Base-by-base conservation (phyloP, 37 sponge, comb jelly and placozoan genomes). In the Spongilla lacustris region DNA sequence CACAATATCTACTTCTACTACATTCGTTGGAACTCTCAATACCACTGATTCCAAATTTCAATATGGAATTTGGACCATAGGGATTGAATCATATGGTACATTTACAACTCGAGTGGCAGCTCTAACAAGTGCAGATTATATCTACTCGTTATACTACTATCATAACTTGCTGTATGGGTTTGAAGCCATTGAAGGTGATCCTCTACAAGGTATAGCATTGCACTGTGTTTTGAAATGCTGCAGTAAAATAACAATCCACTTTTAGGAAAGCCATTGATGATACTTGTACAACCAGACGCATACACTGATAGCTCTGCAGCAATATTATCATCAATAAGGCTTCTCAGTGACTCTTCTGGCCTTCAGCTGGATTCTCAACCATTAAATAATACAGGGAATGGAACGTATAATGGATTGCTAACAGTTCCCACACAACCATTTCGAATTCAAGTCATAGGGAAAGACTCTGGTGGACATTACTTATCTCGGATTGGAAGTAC, bases 11-110 rank as follows among this genome's bases (percentile, higher is more conserved):
- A 50, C 81, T 32, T 24, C 72, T 35, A 21, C 79, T 71, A 24
- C 30, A 26, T 87, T 30, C 49, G 80, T 87, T 79, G 87, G 75
- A n/a, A 69, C 1, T 6, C 32, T 87, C 35, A 80, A 87, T 74
- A 37, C 80, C 1, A 36, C 87, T 22, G 75, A 79, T 80, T 3
- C 41, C 3, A 31, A 23, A n/a, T 29, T 19, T 28, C 32, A 72
- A 10, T 50, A 37, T 80, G 87, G 87, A 6, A 24, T 27, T 25
- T 87, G 87, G 87, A 36, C 29, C 28, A 13, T 87, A 6, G 71
- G 14, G 0, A 32, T 87, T 25, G 31, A 2, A 27, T 80, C 81
- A 25, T 2, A 26, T 10, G 87, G 81, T 25, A 11, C 73, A 14
- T 87, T 80, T 21, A 79, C 66, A 21, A 71, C 73, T 70, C 75